These are phyloP conservation scores for Agelas oroides DNA, from an alignment of 37 sponge, comb jelly and placozoan genomes.

Conservation along the genomic window DNA sequence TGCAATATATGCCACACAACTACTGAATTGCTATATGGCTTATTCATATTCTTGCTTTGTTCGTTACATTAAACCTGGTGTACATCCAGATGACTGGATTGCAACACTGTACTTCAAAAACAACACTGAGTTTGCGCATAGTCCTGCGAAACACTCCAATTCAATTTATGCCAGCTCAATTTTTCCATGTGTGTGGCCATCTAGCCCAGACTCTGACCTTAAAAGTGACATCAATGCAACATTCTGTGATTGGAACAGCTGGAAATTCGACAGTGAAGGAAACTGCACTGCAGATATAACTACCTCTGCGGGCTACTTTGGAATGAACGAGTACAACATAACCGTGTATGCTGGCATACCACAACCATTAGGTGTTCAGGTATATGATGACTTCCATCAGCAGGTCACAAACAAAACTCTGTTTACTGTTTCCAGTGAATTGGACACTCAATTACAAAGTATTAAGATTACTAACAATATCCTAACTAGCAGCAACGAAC, in stretches of 20 bases:
- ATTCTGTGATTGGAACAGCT: conserved; percentile 35
- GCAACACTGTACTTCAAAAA: conserved; percentile 32
- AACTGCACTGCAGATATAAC: conserved; percentile 15
- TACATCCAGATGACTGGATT: conserved; percentile 31
- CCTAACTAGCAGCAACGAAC: background rate
- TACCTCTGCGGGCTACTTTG: conserved; percentile 16
- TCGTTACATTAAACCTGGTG: conserved; percentile 3
- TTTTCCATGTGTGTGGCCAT: conserved; percentile 64
- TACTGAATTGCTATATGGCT: conserved; percentile 22
- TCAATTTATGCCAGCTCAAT: conserved; percentile 70
- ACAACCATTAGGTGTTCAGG: background rate
- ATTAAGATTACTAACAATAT: too few relatives aligned
- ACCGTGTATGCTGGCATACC: conserved; percentile 10
- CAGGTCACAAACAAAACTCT: conserved; percentile 15
- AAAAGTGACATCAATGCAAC: background rate
- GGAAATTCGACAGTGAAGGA: conserved; percentile 6
- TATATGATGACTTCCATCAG: conserved; percentile 25
- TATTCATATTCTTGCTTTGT: conserved; percentile 62
- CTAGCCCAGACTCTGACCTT: background rate
- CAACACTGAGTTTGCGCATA: conserved; percentile 21
- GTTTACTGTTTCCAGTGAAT: background rate
- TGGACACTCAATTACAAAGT: background rate
- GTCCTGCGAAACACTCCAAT: background rate
- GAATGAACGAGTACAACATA: background rate
- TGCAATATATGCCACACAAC: conserved; percentile 25